These are phyloP conservation scores for Agelas oroides DNA, from an alignment of 37 sponge, comb jelly and placozoan genomes.

Conservation along the genomic window DNA sequence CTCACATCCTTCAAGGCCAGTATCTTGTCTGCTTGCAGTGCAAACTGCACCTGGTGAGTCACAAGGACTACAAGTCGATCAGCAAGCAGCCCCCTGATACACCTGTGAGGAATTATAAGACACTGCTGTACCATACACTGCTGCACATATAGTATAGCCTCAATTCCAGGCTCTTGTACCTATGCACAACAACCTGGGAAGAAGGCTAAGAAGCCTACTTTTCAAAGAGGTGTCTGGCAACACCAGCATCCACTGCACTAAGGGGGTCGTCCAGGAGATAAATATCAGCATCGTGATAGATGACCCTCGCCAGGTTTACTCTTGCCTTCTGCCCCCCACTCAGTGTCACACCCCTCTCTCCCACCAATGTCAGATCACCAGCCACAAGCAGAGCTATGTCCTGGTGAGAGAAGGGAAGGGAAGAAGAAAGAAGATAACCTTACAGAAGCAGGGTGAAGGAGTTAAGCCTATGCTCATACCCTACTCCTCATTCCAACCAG, in stretches of 20 bases:
- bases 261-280: slow-evolving; percentile 90
- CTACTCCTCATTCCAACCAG: neutral
- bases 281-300: slow-evolving; percentile 80
- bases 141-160: too few species aligned
- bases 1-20: slow-evolving; percentile 80
- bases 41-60: slow-evolving; percentile 89
- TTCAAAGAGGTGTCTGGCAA: slow-evolving; percentile 79
- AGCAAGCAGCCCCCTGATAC: slow-evolving; percentile 71
- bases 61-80: slow-evolving; percentile 75
- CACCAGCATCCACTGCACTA: slow-evolving; percentile 88
- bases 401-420: slow-evolving; percentile 13
- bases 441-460: too few species aligned
- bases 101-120: slow-evolving; percentile 16
- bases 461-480: neutral
- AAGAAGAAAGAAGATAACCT: too few species aligned
- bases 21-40: slow-evolving; percentile 67
- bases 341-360: slow-evolving; percentile 91
- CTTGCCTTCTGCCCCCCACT: slow-evolving; percentile 97
- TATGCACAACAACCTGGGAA: too few species aligned
- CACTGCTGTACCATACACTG: slow-evolving; percentile 2
- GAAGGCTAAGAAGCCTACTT: slow-evolving; percentile 30
- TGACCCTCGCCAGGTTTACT: slow-evolving; percentile 90
- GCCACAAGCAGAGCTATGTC: slow-evolving; percentile 68
- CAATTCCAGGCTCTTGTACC: too few species aligned
- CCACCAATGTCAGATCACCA: slow-evolving; percentile 89